Percentiles rank a stretch among this genome's conserved stretches.
Evolutionary conservation across 2,888 invertebrate genomes (phyloP).

Genomic region (Spicauda simplicius): DNA sequence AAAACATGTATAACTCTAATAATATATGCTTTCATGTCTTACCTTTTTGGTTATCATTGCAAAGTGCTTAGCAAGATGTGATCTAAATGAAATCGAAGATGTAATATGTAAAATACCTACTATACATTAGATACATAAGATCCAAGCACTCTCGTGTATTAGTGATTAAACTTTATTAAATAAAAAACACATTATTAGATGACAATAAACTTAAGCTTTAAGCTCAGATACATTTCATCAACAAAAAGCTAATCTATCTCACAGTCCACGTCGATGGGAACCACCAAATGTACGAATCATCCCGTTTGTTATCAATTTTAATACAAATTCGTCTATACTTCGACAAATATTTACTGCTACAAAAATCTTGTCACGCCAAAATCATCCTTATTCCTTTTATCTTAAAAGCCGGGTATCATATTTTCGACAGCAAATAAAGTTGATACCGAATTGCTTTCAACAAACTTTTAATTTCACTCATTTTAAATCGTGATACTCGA

Average conservation of each 20-base stretch:
- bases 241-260: constrained; percentile 31
- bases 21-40: too few species aligned
- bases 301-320: constrained; percentile 32
- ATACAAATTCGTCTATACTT: constrained; percentile 20
- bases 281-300: constrained; percentile 31
- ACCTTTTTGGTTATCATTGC: too few species aligned
- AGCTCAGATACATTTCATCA: constrained; percentile 1
- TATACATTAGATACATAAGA: too few species aligned
- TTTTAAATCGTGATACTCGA: not conserved
- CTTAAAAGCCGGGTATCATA: not conserved
- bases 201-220: too few species aligned
- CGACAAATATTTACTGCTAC: not conserved
- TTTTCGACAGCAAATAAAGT: not conserved
- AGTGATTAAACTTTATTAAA: too few species aligned
- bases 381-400: not conserved
- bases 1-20: too few species aligned
- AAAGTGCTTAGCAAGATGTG: too few species aligned
- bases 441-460: constrained; percentile 2
- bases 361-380: not conserved
- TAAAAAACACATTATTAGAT: too few species aligned
- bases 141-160: too few species aligned
- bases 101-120: too few species aligned
- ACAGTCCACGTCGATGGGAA: constrained; percentile 25
- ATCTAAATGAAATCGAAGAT: too few species aligned
- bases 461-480: not conserved